Evolutionary conservation across 2,113 vertebrate species (phyloP), one percentile per base, ranked within the genome.

Genomic region (Pycnonotus jocosus): DNA sequence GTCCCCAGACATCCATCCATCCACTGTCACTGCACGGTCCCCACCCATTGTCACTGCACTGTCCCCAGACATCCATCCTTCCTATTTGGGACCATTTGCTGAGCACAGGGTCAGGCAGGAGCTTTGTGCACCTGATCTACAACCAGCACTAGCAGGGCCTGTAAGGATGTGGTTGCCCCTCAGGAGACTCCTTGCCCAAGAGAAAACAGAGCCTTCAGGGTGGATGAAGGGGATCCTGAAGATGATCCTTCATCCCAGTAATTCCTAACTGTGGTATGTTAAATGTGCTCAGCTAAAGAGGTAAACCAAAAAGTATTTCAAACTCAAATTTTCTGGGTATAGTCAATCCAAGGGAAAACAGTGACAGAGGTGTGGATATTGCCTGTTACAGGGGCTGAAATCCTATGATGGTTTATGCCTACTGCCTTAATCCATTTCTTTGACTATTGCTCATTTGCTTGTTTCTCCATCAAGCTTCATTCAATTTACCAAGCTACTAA

Each of bases 161-260:
- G 18, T 1, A 3, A 19, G 47, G 56, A 20, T 7, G 12, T 2
- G 22, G 7, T 0, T 14, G 25, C 19, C 27, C 3, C 5, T 14
- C 11, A 38, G 42, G 33, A 37, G 18, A 15, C 47, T 42, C 7
- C 51, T 3, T 30, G 56, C 7, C 66, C 14, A 15, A 5, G 0
- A 38, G 45, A 18, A 30, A 60, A 38, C 27, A 30, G 54, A 79
- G 11, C 28, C 30, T 42, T 45, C 50, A 22, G 35, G 73, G 30
- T 53, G 10, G 30, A 37, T 35, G 44, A 62, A 66, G 42, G 42
- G 27, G 17, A 33, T 38, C 30, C 86, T 68, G 47, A 68, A 45
- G 35, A 37, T 3, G 1, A 27, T 62, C 28, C 48, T 68, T 72
- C 47, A 38, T 4, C 19, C 44, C 58, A 19, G 25, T 12, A 3